Evolutionary conservation across 2,797 vertebrate species (phyloP).

Genomic region (Petrocephalus sullivani): DNA sequence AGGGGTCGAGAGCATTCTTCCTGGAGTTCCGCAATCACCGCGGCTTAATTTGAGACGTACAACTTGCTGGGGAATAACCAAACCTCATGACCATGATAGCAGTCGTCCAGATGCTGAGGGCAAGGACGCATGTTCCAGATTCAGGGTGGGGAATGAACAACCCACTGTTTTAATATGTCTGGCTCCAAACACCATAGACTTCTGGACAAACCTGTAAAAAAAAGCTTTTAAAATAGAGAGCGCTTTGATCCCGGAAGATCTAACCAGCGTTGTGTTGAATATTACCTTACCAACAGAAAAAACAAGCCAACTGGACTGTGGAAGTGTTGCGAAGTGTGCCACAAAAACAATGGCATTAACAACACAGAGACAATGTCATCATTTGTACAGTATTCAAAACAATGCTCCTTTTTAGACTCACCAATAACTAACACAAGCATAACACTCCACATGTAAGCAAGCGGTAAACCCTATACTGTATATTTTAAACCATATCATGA

Average conservation of each 20-base stretch:
- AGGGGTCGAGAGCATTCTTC: constrained; percentile 60
- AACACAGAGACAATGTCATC: not conserved
- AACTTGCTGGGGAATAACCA: constrained; percentile 71
- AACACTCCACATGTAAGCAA: not conserved
- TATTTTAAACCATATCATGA: not conserved
- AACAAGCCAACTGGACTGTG: constrained; percentile 35
- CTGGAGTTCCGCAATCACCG: constrained; percentile 67
- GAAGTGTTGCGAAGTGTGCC: not conserved
- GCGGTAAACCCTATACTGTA: not conserved
- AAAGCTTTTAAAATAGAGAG: constrained; percentile 63
- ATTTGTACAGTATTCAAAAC: not conserved
- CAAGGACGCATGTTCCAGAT: constrained; percentile 71
- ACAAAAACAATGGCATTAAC: not conserved
- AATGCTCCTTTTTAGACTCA: not conserved
- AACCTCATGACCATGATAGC: constrained; percentile 83
- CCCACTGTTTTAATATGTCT: constrained; percentile 77
- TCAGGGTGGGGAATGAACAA: constrained; percentile 79
- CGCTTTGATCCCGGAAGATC: constrained; percentile 70
- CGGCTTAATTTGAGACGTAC: constrained; percentile 67
- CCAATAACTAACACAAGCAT: not conserved
- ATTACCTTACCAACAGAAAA: constrained; percentile 48
- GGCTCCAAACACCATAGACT: constrained; percentile 67
- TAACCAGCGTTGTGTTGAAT: constrained; percentile 59
- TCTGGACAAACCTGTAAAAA: constrained; percentile 74
- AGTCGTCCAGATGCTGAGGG: constrained; percentile 65